A percentile compares a stretch with the other conserved stretches of the same genome.
Evolutionary conservation across 2,797 vertebrate species (phyloP).

Genomic region (Hoplostethus mediterraneus): DNA sequence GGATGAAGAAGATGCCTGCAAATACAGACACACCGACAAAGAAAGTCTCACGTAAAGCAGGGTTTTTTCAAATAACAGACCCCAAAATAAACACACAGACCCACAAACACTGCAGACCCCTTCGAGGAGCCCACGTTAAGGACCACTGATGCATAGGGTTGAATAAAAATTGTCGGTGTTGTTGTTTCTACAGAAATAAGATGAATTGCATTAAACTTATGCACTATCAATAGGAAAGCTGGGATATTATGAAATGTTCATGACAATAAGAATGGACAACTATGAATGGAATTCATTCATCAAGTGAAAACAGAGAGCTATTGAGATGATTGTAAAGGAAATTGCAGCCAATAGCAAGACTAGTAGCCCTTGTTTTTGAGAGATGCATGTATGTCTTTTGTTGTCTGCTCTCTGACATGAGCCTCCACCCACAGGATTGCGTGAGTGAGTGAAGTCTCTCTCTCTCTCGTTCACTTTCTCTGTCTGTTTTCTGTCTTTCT

Average conservation of each 20-base stretch:
- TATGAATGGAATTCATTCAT: conserved; percentile 1
- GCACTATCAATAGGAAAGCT: not conserved
- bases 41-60: not conserved
- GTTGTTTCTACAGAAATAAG: not conserved
- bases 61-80: too few species aligned
- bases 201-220: not conserved
- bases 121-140: not conserved
- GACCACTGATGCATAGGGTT: not conserved
- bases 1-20: conserved; percentile 94
- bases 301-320: conserved; percentile 27
- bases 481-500: not conserved
- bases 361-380: not conserved
- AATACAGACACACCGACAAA: not conserved
- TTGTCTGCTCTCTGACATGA: conserved; percentile 23
- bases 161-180: not conserved
- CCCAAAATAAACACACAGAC: not conserved
- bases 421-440: not conserved
- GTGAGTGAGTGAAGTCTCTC: not conserved
- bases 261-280: not conserved
- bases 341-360: not conserved
- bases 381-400: conserved; percentile 5
- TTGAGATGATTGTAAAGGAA: conserved; percentile 18
- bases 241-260: not conserved
- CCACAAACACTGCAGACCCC: not conserved
- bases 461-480: not conserved